Evolutionary conservation across 2,888 invertebrate species (phyloP).

Genomic region (Hyposoter dolosus): DNA sequence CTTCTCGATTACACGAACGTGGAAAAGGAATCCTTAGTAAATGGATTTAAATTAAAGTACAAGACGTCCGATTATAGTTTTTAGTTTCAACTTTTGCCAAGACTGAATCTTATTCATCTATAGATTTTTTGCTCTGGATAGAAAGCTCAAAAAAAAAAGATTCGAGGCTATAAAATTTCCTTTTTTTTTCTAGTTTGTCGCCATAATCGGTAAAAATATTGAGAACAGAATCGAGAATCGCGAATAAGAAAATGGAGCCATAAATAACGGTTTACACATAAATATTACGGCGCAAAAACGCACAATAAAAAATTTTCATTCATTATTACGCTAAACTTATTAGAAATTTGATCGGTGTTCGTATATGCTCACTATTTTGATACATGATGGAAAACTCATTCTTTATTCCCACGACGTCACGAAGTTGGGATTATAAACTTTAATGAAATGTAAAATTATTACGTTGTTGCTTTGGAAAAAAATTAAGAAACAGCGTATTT

Average conservation of each 20-base stretch:
- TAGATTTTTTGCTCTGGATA: neutral
- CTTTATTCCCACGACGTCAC: constrained; percentile 2
- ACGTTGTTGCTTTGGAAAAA: neutral
- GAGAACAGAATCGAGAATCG: neutral
- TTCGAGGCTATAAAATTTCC: neutral
- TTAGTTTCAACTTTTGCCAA: neutral
- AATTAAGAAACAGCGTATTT: neutral
- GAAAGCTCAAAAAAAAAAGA: neutral
- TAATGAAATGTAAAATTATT: neutral
- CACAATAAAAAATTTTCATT: neutral
- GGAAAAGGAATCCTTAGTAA: too few relatives aligned
- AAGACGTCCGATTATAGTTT: neutral
- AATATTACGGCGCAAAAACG: neutral
- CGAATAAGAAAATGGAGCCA: neutral
- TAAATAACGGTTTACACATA: neutral
- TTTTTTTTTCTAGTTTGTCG: neutral
- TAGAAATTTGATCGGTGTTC: neutral
- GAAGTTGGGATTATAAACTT: neutral
- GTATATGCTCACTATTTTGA: constrained; percentile 66
- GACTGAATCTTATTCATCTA: neutral
- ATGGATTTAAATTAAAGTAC: too few relatives aligned
- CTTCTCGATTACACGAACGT: neutral
- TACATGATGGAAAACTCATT: constrained; percentile 68
- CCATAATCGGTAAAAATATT: neutral
- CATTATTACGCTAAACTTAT: neutral